Base-by-base conservation (phyloP, 2,888 invertebrate genomes). In the Ametastegia equiseti region DNA sequence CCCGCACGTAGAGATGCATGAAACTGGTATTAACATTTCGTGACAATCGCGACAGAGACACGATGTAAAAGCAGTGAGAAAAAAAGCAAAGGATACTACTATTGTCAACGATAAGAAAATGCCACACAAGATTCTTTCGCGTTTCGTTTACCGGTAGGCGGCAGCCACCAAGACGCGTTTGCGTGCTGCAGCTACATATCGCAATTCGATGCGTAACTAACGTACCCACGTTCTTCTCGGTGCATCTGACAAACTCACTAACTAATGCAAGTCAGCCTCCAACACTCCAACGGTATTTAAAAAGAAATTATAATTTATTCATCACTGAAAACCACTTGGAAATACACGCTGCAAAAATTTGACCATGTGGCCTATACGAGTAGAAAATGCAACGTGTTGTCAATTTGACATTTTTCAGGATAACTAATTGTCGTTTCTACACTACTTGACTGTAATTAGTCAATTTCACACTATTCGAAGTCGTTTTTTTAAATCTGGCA, bases 61-160 rank as follows among this genome's bases (percentile, higher is more conserved):
- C 0, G 13, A 23, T 30, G 6, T 3, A 67, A 39, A 39, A 19
- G 23, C 60, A 13, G 60, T 60, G 60, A 60, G 15, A 30, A 60
- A 30, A 15, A 15, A 60, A 11, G 27, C 30, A 13, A 7, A 2
- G 60, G 1, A 15, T 13, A 63, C 27, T 19, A 30, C 33, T 23
- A 4, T n/a, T 15, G 45, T 36, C 23, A 47, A 47, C 30, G 36
- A 47, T 36, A 71, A 47, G 33, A 71, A 13, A 47, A 42, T 45
- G 15, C 45, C 15, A 15, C n/a, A n/a, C 47, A 13, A 23, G 75
- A 75, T 75, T 75, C 75, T 75, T 75, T 13, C 11, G 75, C 75
- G 75, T 78, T 78, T 78, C 57, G 15, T 78, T 78, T 78, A 78
- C 78, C 78, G 78, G 78, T 78, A 60, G 60, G 15, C 19, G 42